Percentiles rank a stretch among this genome's conserved stretches.
Conservation (phyloP, 1,140 invertebrate genomes). For the Harlomillsia oculata region DNA sequence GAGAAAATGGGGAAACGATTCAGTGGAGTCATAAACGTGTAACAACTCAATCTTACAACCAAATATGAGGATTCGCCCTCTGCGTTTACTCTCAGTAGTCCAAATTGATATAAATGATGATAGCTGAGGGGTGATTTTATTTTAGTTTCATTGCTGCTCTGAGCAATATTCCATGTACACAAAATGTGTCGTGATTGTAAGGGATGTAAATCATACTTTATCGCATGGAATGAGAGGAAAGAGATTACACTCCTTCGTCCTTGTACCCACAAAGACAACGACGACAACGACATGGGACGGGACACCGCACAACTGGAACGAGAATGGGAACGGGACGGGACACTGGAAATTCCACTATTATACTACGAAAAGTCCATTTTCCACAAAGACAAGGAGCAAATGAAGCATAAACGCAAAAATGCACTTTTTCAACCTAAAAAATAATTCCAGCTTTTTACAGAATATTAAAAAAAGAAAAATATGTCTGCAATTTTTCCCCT, state of each 20-base stretch:
- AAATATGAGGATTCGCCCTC: constrained; percentile 20
- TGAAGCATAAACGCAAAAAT: too few species aligned
- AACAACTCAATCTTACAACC: constrained; percentile 24
- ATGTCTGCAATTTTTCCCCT: too few species aligned
- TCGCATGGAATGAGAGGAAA: constrained; percentile 4
- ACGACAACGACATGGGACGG: neutral
- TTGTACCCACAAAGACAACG: too few species aligned
- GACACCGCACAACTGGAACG: neutral
- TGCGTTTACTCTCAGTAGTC: constrained; percentile 11
- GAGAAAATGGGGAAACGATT: neutral
- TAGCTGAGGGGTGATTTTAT: constrained; percentile 24
- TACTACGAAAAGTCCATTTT: too few species aligned
- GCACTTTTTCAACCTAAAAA: too few species aligned
- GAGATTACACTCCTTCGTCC: neutral
- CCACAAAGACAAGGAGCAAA: too few species aligned
- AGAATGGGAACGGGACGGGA: neutral
- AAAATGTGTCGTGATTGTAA: too few species aligned
- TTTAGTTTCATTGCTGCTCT: constrained; percentile 14
- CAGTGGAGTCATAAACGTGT: neutral
- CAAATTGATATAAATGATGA: constrained; percentile 35
- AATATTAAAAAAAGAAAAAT: too few species aligned
- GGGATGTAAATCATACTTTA: constrained; percentile 31
- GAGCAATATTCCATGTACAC: neutral
- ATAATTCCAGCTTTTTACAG: too few species aligned
- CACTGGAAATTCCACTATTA: too few species aligned